These are phyloP conservation scores for Oriolus oriolus DNA, from an alignment of 2,113 vertebrate species.

Conservation along the genomic window DNA sequence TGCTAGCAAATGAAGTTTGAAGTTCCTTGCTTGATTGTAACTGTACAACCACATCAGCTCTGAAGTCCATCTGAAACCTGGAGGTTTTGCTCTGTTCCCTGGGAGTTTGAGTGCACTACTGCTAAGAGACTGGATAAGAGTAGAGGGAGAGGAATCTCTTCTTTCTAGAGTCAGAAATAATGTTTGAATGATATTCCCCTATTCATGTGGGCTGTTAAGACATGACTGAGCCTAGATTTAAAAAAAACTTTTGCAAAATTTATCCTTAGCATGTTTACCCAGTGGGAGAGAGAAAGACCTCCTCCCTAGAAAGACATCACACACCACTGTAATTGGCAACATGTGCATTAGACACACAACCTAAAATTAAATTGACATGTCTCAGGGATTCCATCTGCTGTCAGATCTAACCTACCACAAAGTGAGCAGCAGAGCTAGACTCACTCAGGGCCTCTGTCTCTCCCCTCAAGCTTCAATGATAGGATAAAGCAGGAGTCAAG, in stretches of 20 bases:
- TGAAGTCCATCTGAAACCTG: not conserved
- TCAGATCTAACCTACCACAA: slow-evolving; percentile 1
- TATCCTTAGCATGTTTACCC: not conserved
- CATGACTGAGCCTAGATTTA: not conserved
- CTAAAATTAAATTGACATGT: slow-evolving; percentile 30
- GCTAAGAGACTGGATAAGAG: not conserved
- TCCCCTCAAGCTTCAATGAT: not conserved
- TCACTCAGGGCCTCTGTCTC: not conserved
- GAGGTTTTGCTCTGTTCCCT: not conserved
- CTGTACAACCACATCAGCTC: not conserved
- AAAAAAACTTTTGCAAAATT: not conserved
- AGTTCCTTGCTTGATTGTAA: not conserved
- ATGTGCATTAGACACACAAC: not conserved
- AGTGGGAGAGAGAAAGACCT: slow-evolving; percentile 3
- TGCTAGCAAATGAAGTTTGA: not conserved
- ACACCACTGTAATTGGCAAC: not conserved
- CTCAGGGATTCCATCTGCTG: slow-evolving; percentile 22
- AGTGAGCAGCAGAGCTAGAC: not conserved
- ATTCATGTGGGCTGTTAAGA: not conserved
- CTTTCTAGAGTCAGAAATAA: not conserved
- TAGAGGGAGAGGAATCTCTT: not conserved
- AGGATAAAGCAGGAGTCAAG: not conserved
- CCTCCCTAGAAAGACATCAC: slow-evolving; percentile 17
- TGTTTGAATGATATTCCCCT: not conserved
- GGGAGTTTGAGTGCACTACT: not conserved